These are phyloP conservation scores for Acanthoscelides obtectus DNA, from an alignment of 2,888 invertebrate species.

Conservation along the genomic window DNA sequence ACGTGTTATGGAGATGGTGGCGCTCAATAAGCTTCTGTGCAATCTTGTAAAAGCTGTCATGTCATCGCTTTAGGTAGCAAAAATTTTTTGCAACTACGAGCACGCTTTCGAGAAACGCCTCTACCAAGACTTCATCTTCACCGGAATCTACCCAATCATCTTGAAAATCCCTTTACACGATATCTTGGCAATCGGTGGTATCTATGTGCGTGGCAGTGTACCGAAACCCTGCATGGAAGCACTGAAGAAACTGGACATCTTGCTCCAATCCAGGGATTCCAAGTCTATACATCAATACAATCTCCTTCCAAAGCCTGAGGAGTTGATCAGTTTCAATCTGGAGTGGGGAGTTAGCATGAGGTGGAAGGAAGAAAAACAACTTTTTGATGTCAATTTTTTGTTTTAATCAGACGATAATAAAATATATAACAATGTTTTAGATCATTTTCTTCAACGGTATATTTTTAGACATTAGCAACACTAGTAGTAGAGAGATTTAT, in stretches of 20 bases:
- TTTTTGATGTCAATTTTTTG: not conserved
- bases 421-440: not conserved
- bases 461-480: too few relatives aligned
- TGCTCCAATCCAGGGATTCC: constrained; percentile 30
- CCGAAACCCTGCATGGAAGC: constrained; percentile 36
- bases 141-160: constrained; percentile 31
- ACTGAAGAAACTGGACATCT: constrained; percentile 34
- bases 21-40: too few relatives aligned
- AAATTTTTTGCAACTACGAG: constrained; percentile 37
- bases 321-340: constrained; percentile 39
- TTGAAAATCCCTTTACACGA: constrained; percentile 32
- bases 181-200: constrained; percentile 29
- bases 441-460: too few relatives aligned
- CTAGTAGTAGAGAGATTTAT: too few relatives aligned
- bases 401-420: not conserved
- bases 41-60: too few relatives aligned
- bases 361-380: constrained; percentile 15
- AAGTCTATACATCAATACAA: constrained; percentile 32
- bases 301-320: constrained; percentile 36
- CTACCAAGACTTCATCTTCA: constrained; percentile 30
- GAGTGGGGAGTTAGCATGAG: constrained; percentile 40
- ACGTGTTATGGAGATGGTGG: too few relatives aligned
- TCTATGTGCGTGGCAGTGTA: constrained; percentile 35
- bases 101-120: constrained; percentile 35
- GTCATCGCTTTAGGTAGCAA: too few relatives aligned